These are phyloP conservation scores for Megastigmus dorsalis DNA, from an alignment of 2,888 invertebrate species.

Conservation along the genomic window DNA sequence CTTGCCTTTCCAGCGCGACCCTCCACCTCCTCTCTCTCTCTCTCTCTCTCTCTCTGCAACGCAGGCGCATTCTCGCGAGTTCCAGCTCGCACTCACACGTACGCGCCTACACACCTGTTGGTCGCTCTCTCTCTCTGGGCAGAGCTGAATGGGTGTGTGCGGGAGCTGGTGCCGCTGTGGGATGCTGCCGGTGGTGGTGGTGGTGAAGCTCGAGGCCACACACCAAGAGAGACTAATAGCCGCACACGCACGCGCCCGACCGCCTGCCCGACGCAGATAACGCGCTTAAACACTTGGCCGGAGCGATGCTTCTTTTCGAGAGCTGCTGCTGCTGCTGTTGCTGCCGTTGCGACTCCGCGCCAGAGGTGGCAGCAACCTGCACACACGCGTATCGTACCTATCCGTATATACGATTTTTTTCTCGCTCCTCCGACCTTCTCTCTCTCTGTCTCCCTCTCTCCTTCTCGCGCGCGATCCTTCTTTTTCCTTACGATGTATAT, in stretches of 20 bases:
- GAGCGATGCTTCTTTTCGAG: constrained; percentile 70
- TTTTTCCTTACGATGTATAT: too few relatives aligned
- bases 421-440: constrained; percentile 11
- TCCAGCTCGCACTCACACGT: background rate
- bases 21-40: constrained; percentile 56
- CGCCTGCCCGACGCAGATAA: constrained; percentile 70
- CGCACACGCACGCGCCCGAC: constrained; percentile 60
- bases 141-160: too few relatives aligned
- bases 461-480: too few relatives aligned
- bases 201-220: constrained; percentile 63
- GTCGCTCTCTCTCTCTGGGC: constrained; percentile 23
- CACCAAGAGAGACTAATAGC: constrained; percentile 74
- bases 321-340: background rate
- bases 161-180: too few relatives aligned
- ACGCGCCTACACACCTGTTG: constrained; percentile 30
- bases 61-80: background rate
- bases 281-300: constrained; percentile 74
- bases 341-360: background rate
- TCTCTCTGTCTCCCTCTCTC: constrained; percentile 51
- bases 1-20: constrained; percentile 57
- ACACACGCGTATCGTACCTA: too few relatives aligned
- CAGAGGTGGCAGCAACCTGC: constrained; percentile 39
- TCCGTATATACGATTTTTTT: constrained; percentile 42
- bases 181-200: constrained; percentile 42
- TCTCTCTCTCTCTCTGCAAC: background rate